Evolutionary conservation across 2,113 vertebrate species (phyloP).

Genomic region (Serilophus lunatus): DNA sequence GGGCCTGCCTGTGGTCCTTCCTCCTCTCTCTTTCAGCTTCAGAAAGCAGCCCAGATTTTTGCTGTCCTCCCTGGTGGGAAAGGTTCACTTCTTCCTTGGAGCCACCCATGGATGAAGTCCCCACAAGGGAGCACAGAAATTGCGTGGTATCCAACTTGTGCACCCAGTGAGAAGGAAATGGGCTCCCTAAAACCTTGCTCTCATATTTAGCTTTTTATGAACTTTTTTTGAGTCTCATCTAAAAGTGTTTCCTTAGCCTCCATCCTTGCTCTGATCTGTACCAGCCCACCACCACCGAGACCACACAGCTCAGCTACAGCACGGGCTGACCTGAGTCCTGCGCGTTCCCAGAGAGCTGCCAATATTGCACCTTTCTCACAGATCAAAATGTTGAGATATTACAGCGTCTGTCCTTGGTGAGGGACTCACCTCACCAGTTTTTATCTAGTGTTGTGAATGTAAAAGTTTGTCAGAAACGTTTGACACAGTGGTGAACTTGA

Average conservation of each 20-base stretch:
- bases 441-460: neutral
- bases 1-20: neutral
- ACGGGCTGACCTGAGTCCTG: neutral
- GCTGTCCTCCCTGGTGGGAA: neutral
- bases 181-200: neutral
- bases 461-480: neutral
- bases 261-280: neutral
- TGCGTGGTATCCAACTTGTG: neutral
- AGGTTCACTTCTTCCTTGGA: neutral
- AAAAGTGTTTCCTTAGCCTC: neutral
- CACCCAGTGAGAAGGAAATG: neutral
- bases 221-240: neutral
- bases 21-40: neutral
- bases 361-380: neutral
- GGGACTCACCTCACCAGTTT: neutral
- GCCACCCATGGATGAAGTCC: neutral
- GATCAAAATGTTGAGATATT: neutral
- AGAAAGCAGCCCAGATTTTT: neutral
- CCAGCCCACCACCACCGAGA: accelerated
- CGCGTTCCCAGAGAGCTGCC: neutral
- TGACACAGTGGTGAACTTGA: neutral
- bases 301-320: accelerated
- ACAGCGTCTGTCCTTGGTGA: accelerated
- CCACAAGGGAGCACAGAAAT: neutral
- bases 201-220: neutral